Base-by-base conservation (phyloP, 1,140 invertebrate genomes). In the Brachionus paranguensis region DNA sequence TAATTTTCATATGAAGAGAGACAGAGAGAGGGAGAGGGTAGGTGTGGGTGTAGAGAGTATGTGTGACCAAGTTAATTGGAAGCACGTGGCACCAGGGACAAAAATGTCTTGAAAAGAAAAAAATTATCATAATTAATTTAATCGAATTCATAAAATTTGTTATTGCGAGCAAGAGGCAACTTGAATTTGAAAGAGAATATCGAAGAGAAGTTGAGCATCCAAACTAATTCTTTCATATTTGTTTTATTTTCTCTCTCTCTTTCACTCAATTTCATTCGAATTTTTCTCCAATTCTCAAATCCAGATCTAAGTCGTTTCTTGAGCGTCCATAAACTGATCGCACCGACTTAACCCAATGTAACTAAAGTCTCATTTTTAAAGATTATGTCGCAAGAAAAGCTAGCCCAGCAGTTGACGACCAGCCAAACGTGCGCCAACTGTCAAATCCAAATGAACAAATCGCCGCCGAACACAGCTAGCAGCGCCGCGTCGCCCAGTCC, bases 111-210 rank as follows among this genome's bases (percentile, higher is more conserved):
- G 10, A 12, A 27, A 68, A 68, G 6, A 68, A n/a, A 68, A 33
- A n/a, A 68, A 68, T 68, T 68, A 68, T 68, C 65, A 68, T 68
- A 68, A 68, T 68, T 29, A 68, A 68, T 68, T 68, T 68, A 68
- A 68, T 68, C 65, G 33, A 68, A 68, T 68, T 68, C 65, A 68
- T 68, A 14, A 33, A 33, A 33, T 33, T 68, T 68, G 27, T 68
- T 68, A 41, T 68, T 68, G 65, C 65, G 65, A 68, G 65, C 27
- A 68, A 68, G 65, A 68, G 65, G 65, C 60, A 65, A 65, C 29
- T 68, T 68, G 65, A 27, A 68, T 33, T 41, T 68, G n/a, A 68
- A 33, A 68, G 12, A 33, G 53, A 60, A 60, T 60, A 60, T 60
- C 27, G 53, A 68, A 68, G 65, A 68, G 65, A 68, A 68, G 27